Percentiles rank a stretch among this genome's conserved stretches.
Evolutionary conservation across 2,888 invertebrate species (phyloP).

Genomic region (Platycheirus rosarum): DNA sequence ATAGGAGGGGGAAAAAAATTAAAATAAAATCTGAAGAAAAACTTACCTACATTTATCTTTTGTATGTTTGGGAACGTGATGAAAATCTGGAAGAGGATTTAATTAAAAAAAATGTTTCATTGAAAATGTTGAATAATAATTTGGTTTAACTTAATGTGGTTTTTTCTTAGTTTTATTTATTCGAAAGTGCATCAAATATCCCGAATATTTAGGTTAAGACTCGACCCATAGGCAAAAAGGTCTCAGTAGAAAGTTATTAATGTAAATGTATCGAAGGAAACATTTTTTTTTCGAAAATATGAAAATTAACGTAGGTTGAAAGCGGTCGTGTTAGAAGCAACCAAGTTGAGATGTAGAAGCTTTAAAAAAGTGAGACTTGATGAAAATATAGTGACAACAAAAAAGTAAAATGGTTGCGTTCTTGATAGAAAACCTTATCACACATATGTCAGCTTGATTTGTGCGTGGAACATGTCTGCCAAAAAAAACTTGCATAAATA

Average conservation of each 20-base stretch:
- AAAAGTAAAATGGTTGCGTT: no score
- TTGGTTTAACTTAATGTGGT: conserved; percentile 2
- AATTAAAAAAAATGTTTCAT: conserved; percentile 54
- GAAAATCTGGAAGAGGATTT: conserved; percentile 39
- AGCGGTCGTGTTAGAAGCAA: no score
- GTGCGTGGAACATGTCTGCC: no score
- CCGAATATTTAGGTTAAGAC: conserved; percentile 53
- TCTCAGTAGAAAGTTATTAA: conserved; percentile 4
- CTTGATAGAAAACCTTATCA: no score
- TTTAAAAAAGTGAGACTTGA: no score
- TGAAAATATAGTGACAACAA: no score
- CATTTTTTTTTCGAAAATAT: no score
- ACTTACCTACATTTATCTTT: conserved; percentile 27
- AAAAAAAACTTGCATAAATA: no score
- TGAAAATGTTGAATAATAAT: conserved; percentile 50
- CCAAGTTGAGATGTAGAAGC: no score
- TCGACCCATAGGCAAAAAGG: conserved; percentile 34
- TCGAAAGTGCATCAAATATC: conserved; percentile 18
- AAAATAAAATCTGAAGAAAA: conserved; percentile 15
- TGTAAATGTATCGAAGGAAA: no score
- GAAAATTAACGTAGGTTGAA: no score
- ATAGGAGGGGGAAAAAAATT: conserved; percentile 2
- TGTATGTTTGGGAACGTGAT: conserved; percentile 32
- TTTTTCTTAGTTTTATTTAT: conserved; percentile 24
- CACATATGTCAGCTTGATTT: no score